Base-by-base conservation (phyloP, 2,888 invertebrate species). In the Nymphalis polychloros region DNA sequence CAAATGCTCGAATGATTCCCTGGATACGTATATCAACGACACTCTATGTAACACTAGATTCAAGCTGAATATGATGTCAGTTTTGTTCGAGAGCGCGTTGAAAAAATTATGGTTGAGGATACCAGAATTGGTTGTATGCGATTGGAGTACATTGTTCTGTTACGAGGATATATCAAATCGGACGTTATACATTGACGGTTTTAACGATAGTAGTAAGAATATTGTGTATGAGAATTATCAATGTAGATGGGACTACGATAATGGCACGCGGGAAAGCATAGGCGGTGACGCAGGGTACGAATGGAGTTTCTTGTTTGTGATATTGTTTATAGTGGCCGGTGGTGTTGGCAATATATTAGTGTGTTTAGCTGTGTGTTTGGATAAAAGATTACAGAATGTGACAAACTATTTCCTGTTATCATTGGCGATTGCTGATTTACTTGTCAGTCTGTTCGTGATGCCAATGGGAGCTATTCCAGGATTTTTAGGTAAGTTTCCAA, bases 381-480 rank as follows among this genome's bases (percentile, higher is more conserved):
- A 99, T 92, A 95, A 97, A 72, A 94, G 97, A 78, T 92, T 98
- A 72, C 98, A 98, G 89, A 98, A 98, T 88, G 97, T 98, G 75
- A 98, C 98, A 73, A 99, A 98, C 92, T 98, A 98, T 90, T 98
- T 98, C 87, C 94, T 98, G 72, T 93, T 98, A 79, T 98, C 98
- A 27, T 89, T 99, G 84, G 98, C 98, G 57, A 96, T 98, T 65
- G 98, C 98, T 64, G 98, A 99, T 92, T 93, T 98, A 69, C 93
- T 98, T 72, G 98, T 98, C 82, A 98, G 97, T 81, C 90, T 98
- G 73, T 96, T 98, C 82, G 98, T 98, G 67, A 99, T 99, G 98
- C 98, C 98, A 5, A 94, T 98, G 85, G 97, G 97, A 70, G 98
- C 98, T 49, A 96, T 98, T 78, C 97, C 97, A 41, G 98, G 98